phyloP scores from a whole-genome alignment of 2,797 vertebrate genomes.

The Gastrophryne carolinensis region DNA sequence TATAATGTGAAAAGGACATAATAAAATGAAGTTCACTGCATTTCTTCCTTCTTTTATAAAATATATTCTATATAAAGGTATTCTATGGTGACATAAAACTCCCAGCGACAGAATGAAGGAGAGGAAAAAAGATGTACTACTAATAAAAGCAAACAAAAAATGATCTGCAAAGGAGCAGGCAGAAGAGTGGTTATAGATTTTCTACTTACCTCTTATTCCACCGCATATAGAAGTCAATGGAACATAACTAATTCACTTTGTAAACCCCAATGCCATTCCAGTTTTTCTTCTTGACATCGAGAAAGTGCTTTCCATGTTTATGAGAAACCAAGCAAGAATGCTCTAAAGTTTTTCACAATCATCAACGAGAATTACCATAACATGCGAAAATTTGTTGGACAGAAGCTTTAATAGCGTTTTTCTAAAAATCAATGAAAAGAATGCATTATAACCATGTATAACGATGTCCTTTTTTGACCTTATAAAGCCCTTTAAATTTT shows the following conservation, averaged over 20 bases:
- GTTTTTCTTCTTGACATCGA: conserved; percentile 58
- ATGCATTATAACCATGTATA: conserved; percentile 58
- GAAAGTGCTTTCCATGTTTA: conserved; percentile 51
- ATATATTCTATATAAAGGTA: conserved; percentile 52
- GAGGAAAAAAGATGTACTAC: conserved; percentile 32
- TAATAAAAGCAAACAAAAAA: conserved; percentile 59
- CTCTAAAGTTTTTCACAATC: conserved; percentile 49
- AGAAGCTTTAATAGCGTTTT: conserved; percentile 55
- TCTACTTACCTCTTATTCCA: conserved; percentile 55
- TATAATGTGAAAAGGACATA: neutral
- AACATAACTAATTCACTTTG: conserved; percentile 59
- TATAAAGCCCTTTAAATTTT: conserved; percentile 56
- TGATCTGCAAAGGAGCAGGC: conserved; percentile 56
- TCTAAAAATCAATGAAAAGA: conserved; percentile 63
- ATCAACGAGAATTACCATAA: conserved; percentile 64
- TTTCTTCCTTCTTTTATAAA: conserved; percentile 17
- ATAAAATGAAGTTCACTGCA: neutral
- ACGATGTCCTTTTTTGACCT: conserved; percentile 62
- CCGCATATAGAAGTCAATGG: conserved; percentile 53
- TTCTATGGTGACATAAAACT: conserved; percentile 53
- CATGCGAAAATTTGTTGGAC: conserved; percentile 58
- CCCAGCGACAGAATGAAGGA: neutral
- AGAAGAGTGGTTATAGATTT: conserved; percentile 57
- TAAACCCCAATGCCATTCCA: conserved; percentile 58
- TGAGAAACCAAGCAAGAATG: conserved; percentile 45